Base-by-base conservation (phyloP, 2,888 invertebrate species). In the Melanophora roralis region DNA sequence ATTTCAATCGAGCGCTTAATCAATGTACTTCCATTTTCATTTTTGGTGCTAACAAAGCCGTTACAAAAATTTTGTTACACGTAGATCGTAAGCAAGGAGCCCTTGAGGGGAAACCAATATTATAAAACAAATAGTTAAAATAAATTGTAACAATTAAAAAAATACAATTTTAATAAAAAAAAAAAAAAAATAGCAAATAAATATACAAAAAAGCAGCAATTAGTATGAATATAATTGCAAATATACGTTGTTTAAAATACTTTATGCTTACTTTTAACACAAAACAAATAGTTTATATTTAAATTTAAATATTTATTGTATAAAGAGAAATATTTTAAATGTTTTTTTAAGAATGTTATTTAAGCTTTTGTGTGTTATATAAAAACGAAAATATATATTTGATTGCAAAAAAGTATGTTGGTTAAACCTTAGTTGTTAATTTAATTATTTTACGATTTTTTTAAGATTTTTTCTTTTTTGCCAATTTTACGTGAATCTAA, bases 131-230 rank as follows among this genome's bases (percentile, higher is more conserved):
- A 38, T 43, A 1, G n/a, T 23, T 21, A 9, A n/a, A 59, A 59
- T 14, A n/a, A n/a, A n/a, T n/a, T n/a, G n/a, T 36, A 47, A 36
- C 4, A 38, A 49, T 32, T 47, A 64, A 62, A 38, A 36, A 21
- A 14, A 34, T 8, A 32, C 19, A 36, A 19, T 7, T 1, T 19
- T 27, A 45, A 71, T 2, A 27, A 62, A 43, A 47, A 55, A 9
- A 36, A 64, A 69, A 57, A 55, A 65, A 74, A 57, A 53, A 69
- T 51, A 74, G 72, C 60, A 74, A 78, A 69, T 67, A 67, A 81
- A 62, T 67, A 77, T 62, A 64, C 67, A 64, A 60, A 71, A 67
- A 67, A 77, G 62, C 67, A 68, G 49, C 32, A 45, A 57, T 57
- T 47, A 36, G 40, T 34, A 36, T 36, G 32, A 38, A 1, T 38